Evolutionary conservation across 2,113 vertebrate genomes (phyloP).

Genomic region (Oreochromis spilurus): DNA sequence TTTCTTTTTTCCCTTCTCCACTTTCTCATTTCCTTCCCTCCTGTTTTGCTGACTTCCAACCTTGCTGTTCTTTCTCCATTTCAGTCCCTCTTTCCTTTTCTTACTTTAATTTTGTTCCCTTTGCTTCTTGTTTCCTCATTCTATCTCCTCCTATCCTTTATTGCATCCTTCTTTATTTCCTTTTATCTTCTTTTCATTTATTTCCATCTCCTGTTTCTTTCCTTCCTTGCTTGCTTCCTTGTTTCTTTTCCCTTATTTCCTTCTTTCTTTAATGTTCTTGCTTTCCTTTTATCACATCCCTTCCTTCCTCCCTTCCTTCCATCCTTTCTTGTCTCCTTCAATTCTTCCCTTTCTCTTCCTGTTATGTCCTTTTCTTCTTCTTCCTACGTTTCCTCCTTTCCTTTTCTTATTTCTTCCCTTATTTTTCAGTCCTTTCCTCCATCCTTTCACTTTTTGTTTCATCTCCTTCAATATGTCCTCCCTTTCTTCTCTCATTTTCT

Average conservation of each 20-base stretch:
- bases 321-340: not conserved
- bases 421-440: not conserved
- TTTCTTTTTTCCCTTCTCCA: not conserved
- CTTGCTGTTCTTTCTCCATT: not conserved
- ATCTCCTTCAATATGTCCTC: not conserved
- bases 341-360: not conserved
- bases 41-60: not conserved
- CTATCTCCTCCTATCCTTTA: not conserved
- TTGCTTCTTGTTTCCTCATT: not conserved
- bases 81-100: not conserved
- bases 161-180: not conserved
- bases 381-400: not conserved
- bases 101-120: not conserved
- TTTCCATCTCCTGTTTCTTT: not conserved
- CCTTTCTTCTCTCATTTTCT: not conserved
- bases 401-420: not conserved
- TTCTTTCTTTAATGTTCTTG: not conserved
- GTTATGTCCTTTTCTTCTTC: not conserved
- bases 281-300: not conserved
- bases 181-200: not conserved
- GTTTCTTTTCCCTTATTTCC: not conserved
- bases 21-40: not conserved
- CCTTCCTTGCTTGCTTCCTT: not conserved
- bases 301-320: not conserved
- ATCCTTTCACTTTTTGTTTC: not conserved